A percentile compares a stretch with the other conserved stretches of the same genome.
These are phyloP conservation scores for Pseudorectes ferrugineus DNA, from an alignment of 2,113 vertebrate genomes.

Conservation along the genomic window DNA sequence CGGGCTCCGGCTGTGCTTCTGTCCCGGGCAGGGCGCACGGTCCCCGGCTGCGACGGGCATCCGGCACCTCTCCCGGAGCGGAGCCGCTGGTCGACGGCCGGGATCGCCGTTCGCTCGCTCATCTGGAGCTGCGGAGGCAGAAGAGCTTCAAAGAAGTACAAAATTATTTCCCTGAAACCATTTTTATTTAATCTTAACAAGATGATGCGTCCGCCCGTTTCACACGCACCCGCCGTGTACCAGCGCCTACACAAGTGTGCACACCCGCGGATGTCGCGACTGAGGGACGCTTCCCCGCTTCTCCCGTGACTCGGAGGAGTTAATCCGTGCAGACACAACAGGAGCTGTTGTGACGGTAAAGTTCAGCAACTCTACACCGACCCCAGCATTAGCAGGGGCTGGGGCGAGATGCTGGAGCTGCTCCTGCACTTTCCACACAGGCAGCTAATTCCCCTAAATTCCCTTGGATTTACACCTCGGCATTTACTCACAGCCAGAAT, in stretches of 20 bases:
- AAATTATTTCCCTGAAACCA: not conserved
- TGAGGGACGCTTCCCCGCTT: not conserved
- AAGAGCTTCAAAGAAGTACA: not conserved
- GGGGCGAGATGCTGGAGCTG: conserved; percentile 51
- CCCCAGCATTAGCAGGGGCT: conserved; percentile 21
- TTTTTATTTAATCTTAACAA: not conserved
- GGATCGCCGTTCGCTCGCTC: not conserved
- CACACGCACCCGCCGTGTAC: accelerated
- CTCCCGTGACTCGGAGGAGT: conserved; percentile 18
- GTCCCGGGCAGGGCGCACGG: not conserved
- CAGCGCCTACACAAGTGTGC: accelerated
- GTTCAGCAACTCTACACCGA: conserved; percentile 63
- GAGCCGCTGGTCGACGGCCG: not conserved
- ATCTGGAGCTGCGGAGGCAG: not conserved
- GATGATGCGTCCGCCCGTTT: accelerated
- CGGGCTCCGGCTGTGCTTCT: not conserved
- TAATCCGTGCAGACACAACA: conserved; percentile 77
- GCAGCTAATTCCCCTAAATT: conserved; percentile 70
- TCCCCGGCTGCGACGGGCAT: not conserved
- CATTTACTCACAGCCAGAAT: conserved; percentile 51
- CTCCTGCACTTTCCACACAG: conserved; percentile 20
- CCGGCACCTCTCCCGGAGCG: not conserved
- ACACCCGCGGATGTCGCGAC: not conserved
- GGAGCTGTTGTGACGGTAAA: conserved; percentile 51
- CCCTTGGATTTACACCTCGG: conserved; percentile 77